Percentiles rank a stretch among this genome's conserved stretches.
Evolutionary conservation across 1,140 invertebrate species (phyloP).

Genomic region (Vollenhovia emeryi): DNA sequence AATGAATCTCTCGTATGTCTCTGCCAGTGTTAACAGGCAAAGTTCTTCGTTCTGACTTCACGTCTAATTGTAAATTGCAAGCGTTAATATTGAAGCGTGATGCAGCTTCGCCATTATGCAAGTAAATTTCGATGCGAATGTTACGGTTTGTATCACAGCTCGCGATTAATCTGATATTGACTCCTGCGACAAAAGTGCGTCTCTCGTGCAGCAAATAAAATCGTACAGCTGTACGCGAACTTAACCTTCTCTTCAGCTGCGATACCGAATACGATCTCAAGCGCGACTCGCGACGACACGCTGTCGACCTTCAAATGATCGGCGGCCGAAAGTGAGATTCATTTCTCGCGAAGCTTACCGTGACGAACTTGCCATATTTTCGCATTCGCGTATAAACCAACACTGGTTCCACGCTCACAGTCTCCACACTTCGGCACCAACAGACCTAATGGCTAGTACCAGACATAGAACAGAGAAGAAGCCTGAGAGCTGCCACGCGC

Average conservation of each 20-base stretch:
- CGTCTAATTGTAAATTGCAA: background rate
- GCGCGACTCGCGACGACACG: background rate
- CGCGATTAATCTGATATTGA: background rate
- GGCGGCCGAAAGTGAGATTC: background rate
- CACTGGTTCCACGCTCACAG: no score
- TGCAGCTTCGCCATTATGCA: no score
- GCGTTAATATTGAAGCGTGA: background rate
- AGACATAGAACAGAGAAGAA: no score
- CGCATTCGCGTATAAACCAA: background rate
- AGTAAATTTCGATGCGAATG: background rate
- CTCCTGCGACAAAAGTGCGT: background rate
- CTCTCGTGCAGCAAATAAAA: background rate
- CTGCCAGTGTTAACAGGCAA: background rate
- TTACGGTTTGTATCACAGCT: background rate
- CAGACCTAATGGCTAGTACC: no score
- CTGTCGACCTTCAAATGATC: background rate
- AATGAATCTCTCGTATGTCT: background rate
- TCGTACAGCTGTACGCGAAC: background rate
- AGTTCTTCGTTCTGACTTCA: background rate
- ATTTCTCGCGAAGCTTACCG: slow-evolving; percentile 9
- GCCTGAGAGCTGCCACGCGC: no score
- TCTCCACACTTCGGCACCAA: no score
- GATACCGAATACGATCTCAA: background rate
- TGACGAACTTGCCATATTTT: slow-evolving; percentile 54
- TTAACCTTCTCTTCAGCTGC: background rate